Base-by-base conservation (phyloP, 2,888 invertebrate species). In the Nematopogon swammerdamellus region DNA sequence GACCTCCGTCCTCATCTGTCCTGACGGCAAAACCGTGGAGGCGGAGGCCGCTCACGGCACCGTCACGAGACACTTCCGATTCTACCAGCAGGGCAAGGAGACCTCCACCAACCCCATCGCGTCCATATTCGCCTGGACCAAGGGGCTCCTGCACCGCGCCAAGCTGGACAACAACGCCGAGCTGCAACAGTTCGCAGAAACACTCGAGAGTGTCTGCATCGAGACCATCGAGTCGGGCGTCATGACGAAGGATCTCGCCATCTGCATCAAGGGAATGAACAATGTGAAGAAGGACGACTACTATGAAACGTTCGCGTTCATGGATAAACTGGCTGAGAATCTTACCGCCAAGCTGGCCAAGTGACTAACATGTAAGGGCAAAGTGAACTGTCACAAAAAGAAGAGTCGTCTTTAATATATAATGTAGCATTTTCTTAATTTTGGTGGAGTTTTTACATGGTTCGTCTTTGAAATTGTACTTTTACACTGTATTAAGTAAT, bases 31-130 rank as follows among this genome's bases (percentile, higher is more conserved):
- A 68, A 99, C 98, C 1, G 92, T 98, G 1, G 98, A 98, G 72
- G 90, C 97, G 1, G 98, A 99, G 77, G 98, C 98, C 14, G 98
- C 98, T 52, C 98, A 99, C 67, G 98, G 98, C 44, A 98, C 98
- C 0, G 97, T 91, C 1, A 97, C 96, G 0, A 85, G 96, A 51
- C 96, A 97, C 68, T 97, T 86, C 72, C 84, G 93, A 48, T 85
- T 89, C 76, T 85, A 97, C 77, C 87, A 92, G 77, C 85, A 96
- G 83, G 97, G 97, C 55, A 92, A 97, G 70, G 97, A 97, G 76
- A 99, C 99, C 0, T 97, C 97, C 25, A 99, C 98, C 47, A 99
- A 99, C 72, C 95, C 98, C 0, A 97, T 99, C 63, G 98, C 98
- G 18, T 98, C 97, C 1, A 98, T 99, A 63, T 99, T 97, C 72